Evolutionary conservation across 2,888 invertebrate genomes (phyloP).

Genomic region (Malthinus flaveolus): DNA sequence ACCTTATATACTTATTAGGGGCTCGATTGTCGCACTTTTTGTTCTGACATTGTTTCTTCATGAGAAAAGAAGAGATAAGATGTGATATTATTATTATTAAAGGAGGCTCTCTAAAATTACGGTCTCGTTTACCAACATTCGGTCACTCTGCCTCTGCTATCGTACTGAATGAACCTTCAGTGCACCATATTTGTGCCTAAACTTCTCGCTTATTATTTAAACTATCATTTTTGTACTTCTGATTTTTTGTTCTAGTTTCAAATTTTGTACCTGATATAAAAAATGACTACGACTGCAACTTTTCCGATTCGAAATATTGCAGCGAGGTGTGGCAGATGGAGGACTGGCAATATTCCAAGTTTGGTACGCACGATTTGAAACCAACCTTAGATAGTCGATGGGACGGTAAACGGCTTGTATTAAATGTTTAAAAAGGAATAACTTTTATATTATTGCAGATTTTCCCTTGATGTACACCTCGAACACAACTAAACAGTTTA

Average conservation of each 20-base stretch:
- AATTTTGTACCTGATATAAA: conserved; percentile 44
- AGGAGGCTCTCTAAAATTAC: no score
- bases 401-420: conserved; percentile 50
- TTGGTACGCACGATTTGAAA: conserved; percentile 40
- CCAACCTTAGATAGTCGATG: conserved; percentile 46
- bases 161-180: neutral
- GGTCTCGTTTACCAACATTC: no score
- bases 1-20: no score
- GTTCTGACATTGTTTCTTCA: no score
- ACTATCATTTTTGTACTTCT: neutral
- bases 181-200: neutral
- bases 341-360: conserved; percentile 45
- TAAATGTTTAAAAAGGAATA: neutral
- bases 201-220: neutral
- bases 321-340: conserved; percentile 42
- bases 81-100: no score
- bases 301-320: conserved; percentile 42
- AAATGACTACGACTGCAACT: conserved; percentile 46
- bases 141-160: no score
- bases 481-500: conserved; percentile 40
- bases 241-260: conserved; percentile 27
- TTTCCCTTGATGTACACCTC: conserved; percentile 42
- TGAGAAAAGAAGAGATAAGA: no score
- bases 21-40: no score
- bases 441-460: conserved; percentile 38